phyloP scores from a whole-genome alignment of 1,140 invertebrate species.

The Drosophila jambulina region DNA sequence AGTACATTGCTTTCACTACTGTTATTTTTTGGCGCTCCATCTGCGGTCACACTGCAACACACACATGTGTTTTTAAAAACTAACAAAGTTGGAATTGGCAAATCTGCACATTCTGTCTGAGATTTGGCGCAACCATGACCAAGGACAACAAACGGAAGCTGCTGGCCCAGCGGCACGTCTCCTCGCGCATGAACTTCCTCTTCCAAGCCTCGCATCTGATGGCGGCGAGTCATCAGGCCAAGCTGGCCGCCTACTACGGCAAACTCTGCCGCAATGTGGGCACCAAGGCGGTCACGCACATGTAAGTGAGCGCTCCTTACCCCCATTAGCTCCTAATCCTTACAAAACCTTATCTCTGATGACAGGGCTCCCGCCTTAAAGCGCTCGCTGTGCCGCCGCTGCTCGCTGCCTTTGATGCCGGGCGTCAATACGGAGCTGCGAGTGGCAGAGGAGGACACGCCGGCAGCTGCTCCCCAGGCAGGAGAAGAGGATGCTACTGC shows the following conservation, averaged over 20 bases:
- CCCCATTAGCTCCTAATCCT: not conserved
- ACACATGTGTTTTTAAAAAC: conserved; percentile 13
- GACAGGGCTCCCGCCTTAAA: conserved; percentile 61
- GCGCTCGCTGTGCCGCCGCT: conserved; percentile 62
- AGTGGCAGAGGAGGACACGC: not conserved
- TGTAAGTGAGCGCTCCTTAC: conserved; percentile 41
- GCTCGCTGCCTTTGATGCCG: conserved; percentile 59
- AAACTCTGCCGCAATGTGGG: conserved; percentile 72
- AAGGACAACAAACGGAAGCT: conserved; percentile 64
- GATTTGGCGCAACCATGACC: conserved; percentile 19
- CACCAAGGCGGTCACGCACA: conserved; percentile 59
- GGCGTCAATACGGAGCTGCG: conserved; percentile 55
- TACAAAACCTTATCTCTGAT: not conserved
- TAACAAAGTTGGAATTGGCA: not conserved
- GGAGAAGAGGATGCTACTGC: not conserved
- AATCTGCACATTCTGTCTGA: not conserved
- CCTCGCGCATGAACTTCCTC: conserved; percentile 66
- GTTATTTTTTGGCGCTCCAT: not conserved
- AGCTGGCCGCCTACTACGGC: conserved; percentile 62
- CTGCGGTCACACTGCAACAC: not conserved
- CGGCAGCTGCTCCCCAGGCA: not conserved
- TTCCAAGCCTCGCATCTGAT: conserved; percentile 70
- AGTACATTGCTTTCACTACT: not conserved
- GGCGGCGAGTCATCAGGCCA: conserved; percentile 49
- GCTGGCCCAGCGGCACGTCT: conserved; percentile 42